Conservation (phyloP, 2,888 invertebrate species). For the Belgica antarctica region DNA sequence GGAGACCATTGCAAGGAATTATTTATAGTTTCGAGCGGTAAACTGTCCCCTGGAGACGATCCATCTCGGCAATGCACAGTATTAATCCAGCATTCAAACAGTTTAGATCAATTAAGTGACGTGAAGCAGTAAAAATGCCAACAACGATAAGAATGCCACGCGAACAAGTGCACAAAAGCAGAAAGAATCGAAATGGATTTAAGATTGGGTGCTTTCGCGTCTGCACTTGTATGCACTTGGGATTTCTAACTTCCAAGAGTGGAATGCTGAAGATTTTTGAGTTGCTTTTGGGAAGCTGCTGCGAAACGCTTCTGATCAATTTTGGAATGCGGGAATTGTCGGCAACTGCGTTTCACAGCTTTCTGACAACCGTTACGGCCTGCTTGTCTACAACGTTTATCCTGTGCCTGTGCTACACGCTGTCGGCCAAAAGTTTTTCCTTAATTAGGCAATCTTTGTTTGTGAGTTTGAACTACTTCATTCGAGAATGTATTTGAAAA, state of each 20-base stretch:
- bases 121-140: constrained; percentile 26
- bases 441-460: constrained; percentile 78
- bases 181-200: constrained; percentile 56
- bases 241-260: constrained; percentile 68
- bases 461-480: constrained; percentile 67
- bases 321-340: constrained; percentile 73
- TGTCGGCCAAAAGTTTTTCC: constrained; percentile 73
- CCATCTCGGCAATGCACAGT: not conserved
- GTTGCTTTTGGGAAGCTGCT: constrained; percentile 74
- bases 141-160: constrained; percentile 43
- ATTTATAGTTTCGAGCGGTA: not conserved
- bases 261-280: constrained; percentile 74
- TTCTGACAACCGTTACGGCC: constrained; percentile 76
- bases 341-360: constrained; percentile 76
- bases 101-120: constrained; percentile 16
- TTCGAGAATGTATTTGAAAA: not conserved
- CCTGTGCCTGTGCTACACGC: constrained; percentile 71
- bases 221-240: constrained; percentile 75
- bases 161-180: constrained; percentile 17
- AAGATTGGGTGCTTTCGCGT: constrained; percentile 73
- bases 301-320: constrained; percentile 75
- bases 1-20: constrained; percentile 29
- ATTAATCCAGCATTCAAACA: constrained; percentile 5
- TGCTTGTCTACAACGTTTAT: constrained; percentile 75
- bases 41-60: constrained; percentile 22